Conservation (phyloP, 2,888 invertebrate species). For the Melipona bicolor region DNA sequence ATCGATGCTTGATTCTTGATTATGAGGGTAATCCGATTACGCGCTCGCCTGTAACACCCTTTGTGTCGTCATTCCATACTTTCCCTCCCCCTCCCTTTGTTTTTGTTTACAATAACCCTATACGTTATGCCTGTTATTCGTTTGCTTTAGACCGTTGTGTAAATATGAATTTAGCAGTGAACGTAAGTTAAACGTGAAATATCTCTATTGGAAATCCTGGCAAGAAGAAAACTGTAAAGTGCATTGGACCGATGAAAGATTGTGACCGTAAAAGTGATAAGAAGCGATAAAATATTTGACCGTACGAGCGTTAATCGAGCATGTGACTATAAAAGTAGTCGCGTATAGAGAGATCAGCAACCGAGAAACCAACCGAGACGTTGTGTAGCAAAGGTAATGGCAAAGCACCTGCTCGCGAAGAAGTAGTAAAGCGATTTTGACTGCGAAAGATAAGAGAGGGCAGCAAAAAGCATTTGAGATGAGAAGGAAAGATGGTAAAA, state of each 20-base stretch:
- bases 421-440: conserved; percentile 19
- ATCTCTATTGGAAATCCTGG: background rate
- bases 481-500: background rate
- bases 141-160: background rate
- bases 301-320: conserved; percentile 19
- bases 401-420: conserved; percentile 4
- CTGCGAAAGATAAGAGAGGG: background rate
- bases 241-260: background rate
- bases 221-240: too few relatives aligned
- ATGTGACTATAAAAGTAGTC: conserved; percentile 20
- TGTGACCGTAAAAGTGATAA: background rate
- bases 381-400: background rate
- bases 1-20: conserved; percentile 53
- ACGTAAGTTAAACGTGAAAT: background rate
- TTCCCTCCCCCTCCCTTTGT: background rate
- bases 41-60: conserved; percentile 25
- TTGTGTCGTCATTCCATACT: conserved; percentile 2
- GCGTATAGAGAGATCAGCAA: background rate
- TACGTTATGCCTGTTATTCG: background rate
- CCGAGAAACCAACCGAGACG: background rate
- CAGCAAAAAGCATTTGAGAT: too few relatives aligned
- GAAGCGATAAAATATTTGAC: conserved; percentile 24
- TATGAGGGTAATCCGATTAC: conserved; percentile 49
- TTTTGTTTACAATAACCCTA: background rate
- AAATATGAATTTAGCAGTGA: background rate